Evolutionary conservation across 2,888 invertebrate species (phyloP), one percentile per base, ranked within the genome.

Genomic region (Lithophane leautieri): DNA sequence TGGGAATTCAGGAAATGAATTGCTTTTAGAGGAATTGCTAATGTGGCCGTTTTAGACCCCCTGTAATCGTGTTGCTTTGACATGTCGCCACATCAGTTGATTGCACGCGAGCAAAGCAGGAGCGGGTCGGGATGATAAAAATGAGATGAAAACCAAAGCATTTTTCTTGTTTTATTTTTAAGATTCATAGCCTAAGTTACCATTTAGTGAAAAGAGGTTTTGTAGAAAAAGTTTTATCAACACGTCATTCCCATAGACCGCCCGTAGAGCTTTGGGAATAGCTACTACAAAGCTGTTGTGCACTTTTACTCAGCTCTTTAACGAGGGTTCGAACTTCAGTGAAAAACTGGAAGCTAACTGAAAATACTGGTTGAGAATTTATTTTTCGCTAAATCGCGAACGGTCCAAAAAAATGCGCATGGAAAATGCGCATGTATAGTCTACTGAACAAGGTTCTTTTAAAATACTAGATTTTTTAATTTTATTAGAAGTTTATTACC

Each of bases 261-360:
- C 60, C 25, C 16, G 8, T 8, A 14, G 28, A 63, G 70, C 34
- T 60, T 71, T 52, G 42, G 16, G 34, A 70, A 79, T 22, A 22
- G 44, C 69, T 56, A 52, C 63, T 28, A 70, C 50, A 70, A 70
- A 79, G 84, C 44, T 52, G 79, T 70, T 25, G 44, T 65, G 66
- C 54, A 50, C n/a, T 44, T 61, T 65, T 61, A 78, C 40, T 61
- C 44, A 4, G 67, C 42, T 66, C 7, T 65, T 19, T 61, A 78
- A 82, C 67, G 34, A 14, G 8, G 0, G 14, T 8, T 14, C 44
- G 25, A 47, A 47, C 1, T 67, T 44, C 16, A 22, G n/a, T 25
- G 1, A 25, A 78, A 63, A 56, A 19, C 25, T 47, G 28, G 52
- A 12, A 77, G 34, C 16, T 56, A 25, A 2, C 25, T 54, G 56